Base-by-base conservation (phyloP, 2,113 vertebrate genomes). In the Pygathrix nemaeus region DNA sequence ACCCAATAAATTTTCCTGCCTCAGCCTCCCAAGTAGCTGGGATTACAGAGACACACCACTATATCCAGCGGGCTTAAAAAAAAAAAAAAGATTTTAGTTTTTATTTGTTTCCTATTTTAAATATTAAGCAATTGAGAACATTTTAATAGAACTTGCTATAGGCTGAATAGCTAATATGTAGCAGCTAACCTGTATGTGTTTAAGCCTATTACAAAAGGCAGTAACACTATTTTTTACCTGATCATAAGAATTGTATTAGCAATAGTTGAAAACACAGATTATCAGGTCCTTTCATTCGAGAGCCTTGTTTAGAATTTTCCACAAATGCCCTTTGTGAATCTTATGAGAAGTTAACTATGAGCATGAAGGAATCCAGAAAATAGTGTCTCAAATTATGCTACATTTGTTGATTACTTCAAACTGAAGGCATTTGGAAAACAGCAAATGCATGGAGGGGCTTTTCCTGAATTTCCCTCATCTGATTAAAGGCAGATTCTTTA, bases 291-390 rank as follows among this genome's bases (percentile, higher is more conserved):
- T 79, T 40, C 48, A 1, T 6, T n/a, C 3, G 20, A 68, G 1
- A 70, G 4, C 23, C 17, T 76, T n/a, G 8, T 13, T 79, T 23
- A 6, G 16, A 18, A 45, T 84, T 61, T 78, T 76, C 12, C 14
- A 18, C 8, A 38, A 30, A 61, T 6, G 2, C 21, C 0, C 66
- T 32, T 5, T 7, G 25, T 38, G 57, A 43, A 17, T 48, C 72
- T 13, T 30, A 10, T 0, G 16, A 30, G 14, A 40, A 64, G 50
- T 17, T 20, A 25, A 73, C 13, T 0, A 0, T 9, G 6, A 48
- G 5, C 2, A 7, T 30, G 40, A 73, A 45, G 73, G 25, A 76
- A 76, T 30, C 25, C 13, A 2, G 73, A 45, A 45, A 76, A 8
- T 16, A 76, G 43, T 27, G 8, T 76, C 73, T 38, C 25, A 25